phyloP scores from a whole-genome alignment of 2,797 vertebrate species.

The Paguma larvata region DNA sequence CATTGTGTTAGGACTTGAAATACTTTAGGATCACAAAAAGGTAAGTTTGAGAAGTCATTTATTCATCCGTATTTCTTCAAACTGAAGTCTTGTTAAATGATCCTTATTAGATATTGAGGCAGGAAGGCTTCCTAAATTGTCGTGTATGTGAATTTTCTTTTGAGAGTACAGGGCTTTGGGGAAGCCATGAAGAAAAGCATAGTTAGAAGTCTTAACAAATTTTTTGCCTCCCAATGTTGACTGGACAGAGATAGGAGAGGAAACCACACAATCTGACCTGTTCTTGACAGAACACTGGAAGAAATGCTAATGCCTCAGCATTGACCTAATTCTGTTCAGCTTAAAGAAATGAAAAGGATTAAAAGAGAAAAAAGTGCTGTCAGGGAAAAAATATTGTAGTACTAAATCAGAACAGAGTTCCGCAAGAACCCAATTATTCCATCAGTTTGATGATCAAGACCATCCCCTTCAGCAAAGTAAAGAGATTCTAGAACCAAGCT shows the following conservation, averaged over 20 bases:
- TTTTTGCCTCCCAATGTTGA: background rate
- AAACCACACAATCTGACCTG: background rate
- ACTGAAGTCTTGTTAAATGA: slow-evolving; percentile 26
- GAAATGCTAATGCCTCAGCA: background rate
- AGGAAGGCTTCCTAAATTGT: background rate
- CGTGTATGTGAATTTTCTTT: background rate
- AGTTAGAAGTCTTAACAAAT: slow-evolving; percentile 46
- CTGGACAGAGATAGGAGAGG: background rate
- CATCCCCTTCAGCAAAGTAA: background rate
- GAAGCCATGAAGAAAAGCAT: background rate
- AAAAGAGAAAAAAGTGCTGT: background rate
- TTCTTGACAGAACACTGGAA: slow-evolving; percentile 41
- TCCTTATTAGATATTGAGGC: background rate
- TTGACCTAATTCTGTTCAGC: slow-evolving; percentile 19
- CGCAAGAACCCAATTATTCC: slow-evolving; percentile 30
- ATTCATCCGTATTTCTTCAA: slow-evolving; percentile 19
- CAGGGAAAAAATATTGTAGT: background rate
- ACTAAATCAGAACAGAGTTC: slow-evolving; percentile 15
- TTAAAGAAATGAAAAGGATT: slow-evolving; percentile 60
- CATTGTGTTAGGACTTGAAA: slow-evolving; percentile 7
- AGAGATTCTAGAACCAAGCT: background rate
- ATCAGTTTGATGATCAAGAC: background rate
- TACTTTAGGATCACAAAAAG: slow-evolving; percentile 38
- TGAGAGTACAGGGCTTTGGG: background rate
- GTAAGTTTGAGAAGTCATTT: background rate